A percentile compares a stretch with the other conserved stretches of the same genome.
phyloP scores from a whole-genome alignment of 2,113 vertebrate genomes.

The Panthera uncia region DNA sequence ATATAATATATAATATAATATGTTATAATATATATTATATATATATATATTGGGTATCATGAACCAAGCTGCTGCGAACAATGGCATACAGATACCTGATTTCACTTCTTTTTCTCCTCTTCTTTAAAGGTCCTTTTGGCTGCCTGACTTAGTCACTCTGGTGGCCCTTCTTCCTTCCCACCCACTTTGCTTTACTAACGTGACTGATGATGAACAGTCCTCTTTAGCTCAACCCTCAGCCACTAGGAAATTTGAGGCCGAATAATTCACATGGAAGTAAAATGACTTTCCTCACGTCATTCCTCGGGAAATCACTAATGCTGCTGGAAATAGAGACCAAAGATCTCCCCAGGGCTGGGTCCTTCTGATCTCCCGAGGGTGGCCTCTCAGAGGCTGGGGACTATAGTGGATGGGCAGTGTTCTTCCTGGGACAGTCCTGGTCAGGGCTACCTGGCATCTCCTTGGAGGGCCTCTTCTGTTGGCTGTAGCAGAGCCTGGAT shows the following conservation, averaged over 20 bases:
- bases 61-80: background rate
- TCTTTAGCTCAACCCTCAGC: background rate
- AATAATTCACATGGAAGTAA: background rate
- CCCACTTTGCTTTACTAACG: background rate
- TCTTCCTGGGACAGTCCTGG: background rate
- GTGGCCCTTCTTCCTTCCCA: background rate
- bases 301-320: background rate
- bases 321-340: background rate
- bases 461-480: background rate
- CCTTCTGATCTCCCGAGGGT: background rate
- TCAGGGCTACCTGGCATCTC: background rate
- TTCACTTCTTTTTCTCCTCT: background rate
- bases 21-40: background rate
- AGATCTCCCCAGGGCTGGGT: background rate
- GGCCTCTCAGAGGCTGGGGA: background rate
- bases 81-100: accelerated
- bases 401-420: accelerated
- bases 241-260: background rate
- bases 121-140: background rate
- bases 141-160: background rate
- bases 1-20: background rate
- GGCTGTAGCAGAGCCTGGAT: background rate
- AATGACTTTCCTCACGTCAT: background rate
- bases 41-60: too few species aligned
- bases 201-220: background rate